Evolutionary conservation across 64 coral and sea anemone species (phyloP).

Genomic region (Pachyseris speciosa): DNA sequence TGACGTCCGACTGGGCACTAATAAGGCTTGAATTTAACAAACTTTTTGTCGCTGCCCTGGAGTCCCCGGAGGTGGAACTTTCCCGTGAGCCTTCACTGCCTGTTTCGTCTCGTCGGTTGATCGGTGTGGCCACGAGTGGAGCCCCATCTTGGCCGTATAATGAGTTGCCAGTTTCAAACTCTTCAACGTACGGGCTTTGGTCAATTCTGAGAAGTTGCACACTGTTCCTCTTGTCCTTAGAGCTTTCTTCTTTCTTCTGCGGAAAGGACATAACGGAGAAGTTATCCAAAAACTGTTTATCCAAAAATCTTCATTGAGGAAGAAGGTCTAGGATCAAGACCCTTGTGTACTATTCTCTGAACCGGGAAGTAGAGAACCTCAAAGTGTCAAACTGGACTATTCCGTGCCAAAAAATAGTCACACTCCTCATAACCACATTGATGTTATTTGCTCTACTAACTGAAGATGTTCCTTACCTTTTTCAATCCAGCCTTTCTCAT

Average conservation of each 20-base stretch:
- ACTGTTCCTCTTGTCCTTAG: constrained; percentile 11
- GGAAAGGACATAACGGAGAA: constrained; percentile 8
- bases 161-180: constrained; percentile 54
- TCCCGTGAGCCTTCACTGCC: constrained; percentile 78
- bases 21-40: constrained; percentile 47
- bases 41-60: constrained; percentile 41
- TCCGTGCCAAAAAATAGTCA: no score
- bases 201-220: constrained; percentile 81
- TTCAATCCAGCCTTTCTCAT: constrained; percentile 91
- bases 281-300: neutral
- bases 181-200: constrained; percentile 59
- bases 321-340: no score
- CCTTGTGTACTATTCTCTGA: no score
- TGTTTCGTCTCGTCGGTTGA: constrained; percentile 35
- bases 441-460: neutral
- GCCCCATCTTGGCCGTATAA: constrained; percentile 27
- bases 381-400: no score
- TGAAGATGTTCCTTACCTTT: constrained; percentile 57
- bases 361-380: no score
- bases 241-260: constrained; percentile 59
- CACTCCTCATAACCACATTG: no score
- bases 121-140: neutral
- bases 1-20: constrained; percentile 72
- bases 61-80: constrained; percentile 81
- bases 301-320: neutral